Base-by-base conservation (phyloP, 2,113 vertebrate genomes). In the Sitta europaea region DNA sequence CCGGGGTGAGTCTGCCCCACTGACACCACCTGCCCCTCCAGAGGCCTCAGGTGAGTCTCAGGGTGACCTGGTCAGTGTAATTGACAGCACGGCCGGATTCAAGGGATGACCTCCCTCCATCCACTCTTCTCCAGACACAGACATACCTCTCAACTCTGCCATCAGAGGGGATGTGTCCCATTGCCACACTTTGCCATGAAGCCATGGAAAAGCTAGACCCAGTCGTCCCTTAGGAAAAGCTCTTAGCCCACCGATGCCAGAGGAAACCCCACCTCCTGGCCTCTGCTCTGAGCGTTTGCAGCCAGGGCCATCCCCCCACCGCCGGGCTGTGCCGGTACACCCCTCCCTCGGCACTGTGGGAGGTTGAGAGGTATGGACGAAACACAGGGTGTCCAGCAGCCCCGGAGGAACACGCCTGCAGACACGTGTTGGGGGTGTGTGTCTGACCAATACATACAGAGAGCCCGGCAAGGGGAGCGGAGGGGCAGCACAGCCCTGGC, bases 101-200 rank as follows among this genome's bases (percentile, higher is more conserved):
- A 76, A 80, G 87, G 81, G 73, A 78, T 31, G 73, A 43, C 61
- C 79, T 84, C 74, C 72, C 40, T 94, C 89, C 31, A 33, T 85
- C 57, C 92, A 94, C 93, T 89, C 84, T 88, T 83, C 95, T 93
- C 93, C 86, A 96, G 85, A 43, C 50, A 81, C 6, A 8, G 88
- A 93, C 97, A 97, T 97, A 98, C 98, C 97, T 98, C 98, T 98
- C 98, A 98, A 97, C 98, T 94, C 94, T 27, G 40, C 96, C 96
- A 92, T 94, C 45, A n/a, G 81, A 96, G 91, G 86, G 94, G 57
- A 90, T 72, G 17, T 42, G 85, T 71, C 66, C 78, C 86, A 91
- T 55, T 10, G 3, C 47, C 61, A 43, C 0, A 1, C 63, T 88
- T 68, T 89, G 54, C 66, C 23, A 14, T 27, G 53, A 61, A 79